Conservation (phyloP, 2,888 invertebrate genomes). For the Malacosoma neustria region DNA sequence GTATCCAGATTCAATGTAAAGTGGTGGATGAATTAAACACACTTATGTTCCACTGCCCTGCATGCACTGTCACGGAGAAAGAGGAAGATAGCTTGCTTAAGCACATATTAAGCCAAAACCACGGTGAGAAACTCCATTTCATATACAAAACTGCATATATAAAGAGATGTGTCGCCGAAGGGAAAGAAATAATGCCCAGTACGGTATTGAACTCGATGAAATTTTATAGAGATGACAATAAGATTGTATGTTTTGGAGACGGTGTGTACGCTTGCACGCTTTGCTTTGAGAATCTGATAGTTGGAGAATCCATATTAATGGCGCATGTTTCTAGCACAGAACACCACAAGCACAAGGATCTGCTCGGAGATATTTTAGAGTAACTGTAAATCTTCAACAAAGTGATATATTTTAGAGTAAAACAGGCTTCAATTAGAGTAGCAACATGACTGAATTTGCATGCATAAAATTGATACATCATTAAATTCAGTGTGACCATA, state of each 20-base stretch:
- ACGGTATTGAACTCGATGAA: constrained; percentile 60
- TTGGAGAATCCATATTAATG: constrained; percentile 59
- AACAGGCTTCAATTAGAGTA: too few species aligned
- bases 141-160: constrained; percentile 63
- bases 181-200: constrained; percentile 60
- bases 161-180: constrained; percentile 49
- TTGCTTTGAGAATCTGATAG: constrained; percentile 55
- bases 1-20: constrained; percentile 44
- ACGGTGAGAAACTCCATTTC: constrained; percentile 62
- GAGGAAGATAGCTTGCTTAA: constrained; percentile 48
- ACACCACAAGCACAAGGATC: constrained; percentile 41
- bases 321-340: constrained; percentile 41
- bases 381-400: too few species aligned
- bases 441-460: too few species aligned
- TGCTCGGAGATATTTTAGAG: constrained; percentile 39
- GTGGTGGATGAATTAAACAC: constrained; percentile 22
- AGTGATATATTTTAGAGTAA: too few species aligned
- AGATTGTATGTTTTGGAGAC: constrained; percentile 65
- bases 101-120: constrained; percentile 48
- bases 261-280: constrained; percentile 56
- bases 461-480: too few species aligned
- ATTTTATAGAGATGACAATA: constrained; percentile 63
- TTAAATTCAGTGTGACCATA: too few species aligned
- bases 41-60: constrained; percentile 46
- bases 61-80: constrained; percentile 35